Evolutionary conservation across 2,113 vertebrate genomes (phyloP).

Genomic region (Nerophis ophidion): DNA sequence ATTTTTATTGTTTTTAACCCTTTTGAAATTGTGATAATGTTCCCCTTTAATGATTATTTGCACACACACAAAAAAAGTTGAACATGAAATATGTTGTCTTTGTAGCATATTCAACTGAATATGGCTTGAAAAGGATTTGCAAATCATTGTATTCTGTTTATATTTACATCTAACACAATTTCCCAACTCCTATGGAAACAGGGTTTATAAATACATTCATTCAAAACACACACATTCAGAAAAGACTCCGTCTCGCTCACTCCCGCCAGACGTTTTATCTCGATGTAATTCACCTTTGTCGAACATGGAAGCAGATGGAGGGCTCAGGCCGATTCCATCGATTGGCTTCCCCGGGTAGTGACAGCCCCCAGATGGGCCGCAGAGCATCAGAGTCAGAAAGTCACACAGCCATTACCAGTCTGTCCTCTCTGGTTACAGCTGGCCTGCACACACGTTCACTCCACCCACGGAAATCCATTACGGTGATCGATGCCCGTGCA

Average conservation of each 20-base stretch:
- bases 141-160: too few species aligned
- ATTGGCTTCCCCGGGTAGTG: constrained; percentile 53
- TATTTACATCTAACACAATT: too few species aligned
- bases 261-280: constrained; percentile 17
- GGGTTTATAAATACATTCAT: too few species aligned
- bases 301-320: constrained; percentile 46
- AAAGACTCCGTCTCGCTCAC: not conserved
- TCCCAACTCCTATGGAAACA: too few species aligned
- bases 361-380: constrained; percentile 61
- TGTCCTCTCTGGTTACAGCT: constrained; percentile 57
- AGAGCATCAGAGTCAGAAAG: constrained; percentile 61
- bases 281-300: constrained; percentile 52
- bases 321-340: constrained; percentile 49
- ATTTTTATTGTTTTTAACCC: too few species aligned
- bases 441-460: constrained; percentile 26
- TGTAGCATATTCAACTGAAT: too few species aligned
- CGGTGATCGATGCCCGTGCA: constrained; percentile 15
- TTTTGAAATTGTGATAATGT: too few species aligned
- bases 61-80: too few species aligned
- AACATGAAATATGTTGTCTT: too few species aligned
- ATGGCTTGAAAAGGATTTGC: too few species aligned
- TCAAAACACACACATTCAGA: not conserved
- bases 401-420: constrained; percentile 59
- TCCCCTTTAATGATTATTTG: too few species aligned
- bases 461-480: constrained; percentile 37